A percentile compares a stretch with the other conserved stretches of the same genome.
Conservation (phyloP, 2,888 invertebrate species). For the Agrilus biguttatus region DNA sequence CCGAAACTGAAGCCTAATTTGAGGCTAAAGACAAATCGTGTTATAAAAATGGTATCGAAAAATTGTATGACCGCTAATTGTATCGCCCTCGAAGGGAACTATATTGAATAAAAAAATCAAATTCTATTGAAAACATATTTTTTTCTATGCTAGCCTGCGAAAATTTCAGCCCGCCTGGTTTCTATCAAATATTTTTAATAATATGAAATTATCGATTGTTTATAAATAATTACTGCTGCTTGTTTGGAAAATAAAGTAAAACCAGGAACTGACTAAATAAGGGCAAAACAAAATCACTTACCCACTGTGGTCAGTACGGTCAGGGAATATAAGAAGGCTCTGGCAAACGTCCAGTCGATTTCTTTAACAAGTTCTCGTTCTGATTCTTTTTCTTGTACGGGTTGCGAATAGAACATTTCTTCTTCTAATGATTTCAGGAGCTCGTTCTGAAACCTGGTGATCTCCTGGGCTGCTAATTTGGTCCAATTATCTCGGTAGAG, state of each 20-base stretch:
- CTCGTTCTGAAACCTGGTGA: slow-evolving; percentile 58
- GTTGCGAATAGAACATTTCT: slow-evolving; percentile 42
- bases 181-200: no score
- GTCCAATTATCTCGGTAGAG: slow-evolving; percentile 86
- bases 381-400: slow-evolving; percentile 24
- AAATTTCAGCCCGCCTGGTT: no score
- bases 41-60: no score
- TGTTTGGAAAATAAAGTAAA: not conserved
- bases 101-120: no score
- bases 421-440: slow-evolving; percentile 65
- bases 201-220: no score
- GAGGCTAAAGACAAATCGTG: no score
- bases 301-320: slow-evolving; percentile 88
- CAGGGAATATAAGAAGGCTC: slow-evolving; percentile 86
- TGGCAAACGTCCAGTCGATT: slow-evolving; percentile 77
- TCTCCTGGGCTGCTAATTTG: slow-evolving; percentile 59
- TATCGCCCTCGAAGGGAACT: no score
- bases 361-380: slow-evolving; percentile 25
- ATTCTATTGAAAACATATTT: no score
- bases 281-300: slow-evolving; percentile 33
- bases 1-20: no score
- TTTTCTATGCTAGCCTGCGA: no score
- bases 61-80: no score
- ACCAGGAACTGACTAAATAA: not conserved
- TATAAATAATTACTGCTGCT: not conserved